Conservation (phyloP, 2,888 invertebrate species). For the Euclidia mi region DNA sequence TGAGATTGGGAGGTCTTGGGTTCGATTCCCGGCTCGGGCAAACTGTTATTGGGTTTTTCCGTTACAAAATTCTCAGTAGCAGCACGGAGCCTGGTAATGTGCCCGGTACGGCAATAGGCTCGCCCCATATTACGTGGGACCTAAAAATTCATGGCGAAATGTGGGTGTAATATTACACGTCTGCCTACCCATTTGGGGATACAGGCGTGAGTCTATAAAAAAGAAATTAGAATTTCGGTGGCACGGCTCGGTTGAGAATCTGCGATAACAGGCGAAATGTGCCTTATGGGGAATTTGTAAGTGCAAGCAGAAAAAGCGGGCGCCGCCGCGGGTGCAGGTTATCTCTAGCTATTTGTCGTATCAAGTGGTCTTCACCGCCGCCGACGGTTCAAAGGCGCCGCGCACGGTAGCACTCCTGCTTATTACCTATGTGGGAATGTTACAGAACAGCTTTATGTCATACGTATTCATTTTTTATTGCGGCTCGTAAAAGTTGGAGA, state of each 20-base stretch:
- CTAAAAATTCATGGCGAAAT: no score
- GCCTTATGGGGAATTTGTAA: constrained; percentile 73
- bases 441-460: constrained; percentile 64
- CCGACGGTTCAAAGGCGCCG: constrained; percentile 80
- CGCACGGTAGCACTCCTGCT: constrained; percentile 80
- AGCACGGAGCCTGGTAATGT: no score
- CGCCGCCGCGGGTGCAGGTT: constrained; percentile 76
- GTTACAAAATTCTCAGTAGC: no score
- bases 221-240: constrained; percentile 40
- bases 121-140: no score
- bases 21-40: no score
- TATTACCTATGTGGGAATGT: constrained; percentile 75
- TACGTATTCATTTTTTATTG: constrained; percentile 74
- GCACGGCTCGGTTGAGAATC: constrained; percentile 34
- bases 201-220: no score
- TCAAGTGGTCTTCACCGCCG: constrained; percentile 80
- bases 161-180: no score
- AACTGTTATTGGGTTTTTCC: no score
- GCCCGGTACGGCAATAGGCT: no score
- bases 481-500: constrained; percentile 68
- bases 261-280: constrained; percentile 67
- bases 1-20: no score
- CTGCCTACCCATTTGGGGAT: no score
- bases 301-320: constrained; percentile 77
- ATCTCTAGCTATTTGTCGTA: constrained; percentile 88